phyloP scores from a whole-genome alignment of 2,888 invertebrate species.

The Notodonta dromedarius region DNA sequence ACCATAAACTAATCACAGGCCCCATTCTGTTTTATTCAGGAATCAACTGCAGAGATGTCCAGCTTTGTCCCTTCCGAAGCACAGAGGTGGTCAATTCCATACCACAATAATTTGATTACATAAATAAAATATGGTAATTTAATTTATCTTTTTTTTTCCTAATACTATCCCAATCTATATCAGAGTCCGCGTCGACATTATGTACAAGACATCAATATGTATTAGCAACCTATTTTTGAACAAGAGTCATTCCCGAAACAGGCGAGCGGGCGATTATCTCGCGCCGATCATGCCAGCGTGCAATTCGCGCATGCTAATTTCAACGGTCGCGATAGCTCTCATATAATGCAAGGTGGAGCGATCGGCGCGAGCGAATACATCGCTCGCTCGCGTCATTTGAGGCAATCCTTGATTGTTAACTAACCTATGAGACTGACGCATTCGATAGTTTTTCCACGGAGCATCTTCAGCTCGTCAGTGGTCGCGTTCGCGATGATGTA shows the following conservation, averaged over 20 bases:
- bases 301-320: no score
- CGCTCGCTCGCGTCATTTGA: conserved; percentile 1
- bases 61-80: no score
- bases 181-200: neutral
- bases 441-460: conserved; percentile 99
- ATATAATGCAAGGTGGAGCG: neutral
- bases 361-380: neutral
- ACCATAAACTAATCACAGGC: no score
- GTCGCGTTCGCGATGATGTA: conserved; percentile 98
- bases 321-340: neutral
- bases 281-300: neutral
- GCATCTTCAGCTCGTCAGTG: conserved; percentile 93
- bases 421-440: conserved; percentile 98
- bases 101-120: no score
- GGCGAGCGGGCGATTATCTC: neutral
- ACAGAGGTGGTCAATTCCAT: no score
- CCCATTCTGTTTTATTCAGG: no score
- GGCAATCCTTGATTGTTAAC: conserved; percentile 33
- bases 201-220: conserved; percentile 3
- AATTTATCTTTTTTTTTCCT: no score
- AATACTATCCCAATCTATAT: neutral
- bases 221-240: neutral
- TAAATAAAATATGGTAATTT: no score
- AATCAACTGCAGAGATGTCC: no score
- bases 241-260: neutral